Evolutionary conservation across 2,113 vertebrate genomes (phyloP).

Genomic region (Hemiscyllium ocellatum): DNA sequence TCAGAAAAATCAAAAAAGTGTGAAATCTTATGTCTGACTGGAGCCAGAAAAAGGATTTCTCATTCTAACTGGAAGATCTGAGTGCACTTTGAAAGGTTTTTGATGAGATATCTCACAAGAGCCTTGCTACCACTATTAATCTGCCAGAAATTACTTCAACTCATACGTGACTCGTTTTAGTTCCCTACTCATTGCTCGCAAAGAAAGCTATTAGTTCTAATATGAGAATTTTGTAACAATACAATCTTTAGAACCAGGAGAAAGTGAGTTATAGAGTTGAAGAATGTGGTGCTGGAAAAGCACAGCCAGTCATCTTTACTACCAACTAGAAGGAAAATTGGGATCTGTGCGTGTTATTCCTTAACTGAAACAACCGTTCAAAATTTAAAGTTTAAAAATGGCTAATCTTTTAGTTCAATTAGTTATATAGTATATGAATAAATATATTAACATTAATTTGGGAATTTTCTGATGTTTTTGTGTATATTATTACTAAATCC

Average conservation of each 20-base stretch:
- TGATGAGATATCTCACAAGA: neutral
- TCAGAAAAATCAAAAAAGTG: too few relatives aligned
- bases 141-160: neutral
- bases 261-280: too few relatives aligned
- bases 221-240: neutral
- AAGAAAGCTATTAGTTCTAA: neutral
- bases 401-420: too few relatives aligned
- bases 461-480: neutral
- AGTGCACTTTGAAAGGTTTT: neutral
- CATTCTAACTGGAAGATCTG: too few relatives aligned
- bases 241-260: neutral
- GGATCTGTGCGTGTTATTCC: neutral
- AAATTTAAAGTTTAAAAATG: neutral
- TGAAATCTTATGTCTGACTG: too few relatives aligned
- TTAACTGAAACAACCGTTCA: neutral
- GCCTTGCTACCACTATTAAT: neutral
- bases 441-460: neutral
- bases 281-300: too few relatives aligned
- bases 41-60: too few relatives aligned
- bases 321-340: too few relatives aligned
- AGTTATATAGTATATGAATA: neutral
- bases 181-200: neutral
- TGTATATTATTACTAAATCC: neutral
- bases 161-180: neutral
- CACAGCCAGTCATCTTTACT: too few relatives aligned